A percentile compares a stretch with the other conserved stretches of the same genome.
Evolutionary conservation across 2,888 invertebrate genomes (phyloP).

Genomic region (Gryllus longicercus): DNA sequence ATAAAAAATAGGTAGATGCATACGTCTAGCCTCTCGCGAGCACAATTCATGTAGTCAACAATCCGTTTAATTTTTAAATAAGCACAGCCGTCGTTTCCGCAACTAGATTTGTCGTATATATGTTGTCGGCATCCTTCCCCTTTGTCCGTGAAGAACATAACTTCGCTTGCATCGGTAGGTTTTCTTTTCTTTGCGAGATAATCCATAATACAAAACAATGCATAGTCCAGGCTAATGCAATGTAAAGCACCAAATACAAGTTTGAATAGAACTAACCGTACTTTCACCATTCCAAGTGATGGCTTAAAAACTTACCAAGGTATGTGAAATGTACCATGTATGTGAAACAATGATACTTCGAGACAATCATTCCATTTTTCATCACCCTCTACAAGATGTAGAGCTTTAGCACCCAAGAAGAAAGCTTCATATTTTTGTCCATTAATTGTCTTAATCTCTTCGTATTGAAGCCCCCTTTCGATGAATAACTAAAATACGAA

Average conservation of each 20-base stretch:
- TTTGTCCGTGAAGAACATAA: constrained; percentile 11
- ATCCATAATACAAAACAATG: neutral
- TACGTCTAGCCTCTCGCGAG: constrained; percentile 58
- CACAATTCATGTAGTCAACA: constrained; percentile 44
- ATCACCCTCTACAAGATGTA: too few relatives aligned
- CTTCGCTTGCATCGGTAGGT: neutral
- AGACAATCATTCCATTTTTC: too few relatives aligned
- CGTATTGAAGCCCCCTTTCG: too few relatives aligned
- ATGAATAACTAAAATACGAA: too few relatives aligned
- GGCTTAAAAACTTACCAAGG: too few relatives aligned
- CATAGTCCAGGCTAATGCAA: neutral
- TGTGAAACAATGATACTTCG: too few relatives aligned
- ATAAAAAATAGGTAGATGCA: constrained; percentile 59
- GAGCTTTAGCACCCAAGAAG: too few relatives aligned
- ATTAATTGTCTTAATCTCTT: too few relatives aligned
- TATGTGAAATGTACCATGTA: too few relatives aligned
- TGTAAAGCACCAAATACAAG: neutral
- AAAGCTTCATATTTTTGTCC: too few relatives aligned
- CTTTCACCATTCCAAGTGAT: too few relatives aligned
- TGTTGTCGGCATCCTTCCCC: neutral
- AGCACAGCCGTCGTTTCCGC: neutral
- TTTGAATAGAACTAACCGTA: neutral
- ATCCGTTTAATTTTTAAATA: constrained; percentile 41
- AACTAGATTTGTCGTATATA: neutral
- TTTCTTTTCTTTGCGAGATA: neutral